Conservation (phyloP, 2,888 invertebrate species). For the Creontiades dilutus region DNA sequence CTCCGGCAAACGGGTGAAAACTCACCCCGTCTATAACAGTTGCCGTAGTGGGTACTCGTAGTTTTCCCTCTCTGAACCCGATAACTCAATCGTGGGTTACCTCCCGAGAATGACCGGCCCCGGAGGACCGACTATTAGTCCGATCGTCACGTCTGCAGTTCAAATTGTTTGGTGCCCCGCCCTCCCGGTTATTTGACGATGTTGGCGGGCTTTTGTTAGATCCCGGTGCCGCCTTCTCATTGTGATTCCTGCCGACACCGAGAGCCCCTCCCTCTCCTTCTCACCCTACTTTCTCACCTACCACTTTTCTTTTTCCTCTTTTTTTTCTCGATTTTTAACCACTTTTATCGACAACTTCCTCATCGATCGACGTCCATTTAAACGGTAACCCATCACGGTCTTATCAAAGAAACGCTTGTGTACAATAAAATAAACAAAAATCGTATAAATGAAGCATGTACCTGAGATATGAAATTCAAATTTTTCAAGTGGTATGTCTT, state of each 20-base stretch:
- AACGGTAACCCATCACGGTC: too few species aligned
- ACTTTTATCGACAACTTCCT: constrained; percentile 7
- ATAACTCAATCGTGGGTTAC: constrained; percentile 41
- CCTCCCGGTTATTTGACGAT: constrained; percentile 68
- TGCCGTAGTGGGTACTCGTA: neutral
- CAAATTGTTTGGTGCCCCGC: constrained; percentile 69
- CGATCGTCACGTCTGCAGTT: constrained; percentile 70
- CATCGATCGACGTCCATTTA: neutral
- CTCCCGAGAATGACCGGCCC: constrained; percentile 31
- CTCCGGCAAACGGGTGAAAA: constrained; percentile 20
- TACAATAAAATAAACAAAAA: too few species aligned
- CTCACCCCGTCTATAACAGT: constrained; percentile 15
- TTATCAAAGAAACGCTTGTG: too few species aligned
- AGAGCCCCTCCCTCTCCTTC: constrained; percentile 45
- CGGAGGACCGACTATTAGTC: constrained; percentile 57
- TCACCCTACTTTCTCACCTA: constrained; percentile 52
- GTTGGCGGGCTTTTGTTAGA: constrained; percentile 70
- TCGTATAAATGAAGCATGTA: too few species aligned
- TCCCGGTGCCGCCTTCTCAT: constrained; percentile 66
- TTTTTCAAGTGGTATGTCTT: too few species aligned
- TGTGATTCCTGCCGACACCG: constrained; percentile 56
- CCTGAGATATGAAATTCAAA: too few species aligned
- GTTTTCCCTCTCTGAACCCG: neutral
- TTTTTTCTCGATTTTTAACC: neutral
- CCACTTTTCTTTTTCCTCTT: constrained; percentile 11